Conservation (phyloP, 2,113 vertebrate species). For the Pomatostomus ruficeps region DNA sequence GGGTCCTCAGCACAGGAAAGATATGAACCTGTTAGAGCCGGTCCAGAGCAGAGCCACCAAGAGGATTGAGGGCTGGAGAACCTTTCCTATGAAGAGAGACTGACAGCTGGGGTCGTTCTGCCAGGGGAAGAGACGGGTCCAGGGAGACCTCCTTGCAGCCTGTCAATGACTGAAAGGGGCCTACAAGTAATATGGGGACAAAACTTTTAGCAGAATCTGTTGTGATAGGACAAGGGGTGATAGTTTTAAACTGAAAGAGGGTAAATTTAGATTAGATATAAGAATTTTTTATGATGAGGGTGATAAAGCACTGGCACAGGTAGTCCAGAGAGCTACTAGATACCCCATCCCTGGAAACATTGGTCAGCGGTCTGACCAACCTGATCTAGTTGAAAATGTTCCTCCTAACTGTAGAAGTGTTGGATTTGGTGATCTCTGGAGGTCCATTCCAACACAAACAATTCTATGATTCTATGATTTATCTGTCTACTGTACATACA, state of each 20-base stretch:
- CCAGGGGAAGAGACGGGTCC: background rate
- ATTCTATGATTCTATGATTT: background rate
- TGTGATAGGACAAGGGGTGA: background rate
- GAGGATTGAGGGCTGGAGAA: background rate
- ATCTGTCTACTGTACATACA: background rate
- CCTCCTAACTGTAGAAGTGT: background rate
- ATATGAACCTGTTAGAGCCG: background rate
- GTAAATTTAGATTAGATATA: background rate
- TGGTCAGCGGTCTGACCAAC: background rate
- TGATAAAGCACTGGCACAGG: background rate
- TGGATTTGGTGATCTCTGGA: background rate
- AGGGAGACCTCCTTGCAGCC: accelerated
- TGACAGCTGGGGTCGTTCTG: background rate
- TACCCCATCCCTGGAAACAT: background rate
- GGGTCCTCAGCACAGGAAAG: too few relatives aligned
- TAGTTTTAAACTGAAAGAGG: background rate
- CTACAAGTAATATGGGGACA: background rate
- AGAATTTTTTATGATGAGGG: accelerated
- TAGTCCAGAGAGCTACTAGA: background rate
- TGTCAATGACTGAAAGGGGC: background rate
- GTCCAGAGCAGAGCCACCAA: background rate
- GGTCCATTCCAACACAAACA: background rate
- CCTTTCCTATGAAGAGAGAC: background rate
- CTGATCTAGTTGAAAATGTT: background rate
- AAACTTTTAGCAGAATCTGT: background rate